These are phyloP conservation scores for Chrysogorgia sp. DNA, from an alignment of 92 coral and sea anemone species.

Conservation along the genomic window DNA sequence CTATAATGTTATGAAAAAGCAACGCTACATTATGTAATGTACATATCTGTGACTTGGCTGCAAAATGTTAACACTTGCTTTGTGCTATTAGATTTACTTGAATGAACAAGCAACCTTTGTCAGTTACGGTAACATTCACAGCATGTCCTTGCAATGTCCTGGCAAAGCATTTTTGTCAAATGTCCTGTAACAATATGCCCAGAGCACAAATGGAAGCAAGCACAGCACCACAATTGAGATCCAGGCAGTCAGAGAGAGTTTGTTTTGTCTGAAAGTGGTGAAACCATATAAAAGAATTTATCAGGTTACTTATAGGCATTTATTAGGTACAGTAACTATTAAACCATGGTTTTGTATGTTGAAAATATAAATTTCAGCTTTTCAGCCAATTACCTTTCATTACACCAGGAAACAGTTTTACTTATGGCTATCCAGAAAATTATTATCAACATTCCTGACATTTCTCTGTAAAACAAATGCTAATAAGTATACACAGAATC, in stretches of 20 bases:
- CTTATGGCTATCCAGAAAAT: conserved; percentile 26
- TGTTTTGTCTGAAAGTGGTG: conserved; percentile 7
- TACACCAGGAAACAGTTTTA: conserved; percentile 27
- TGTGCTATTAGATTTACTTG: too few relatives aligned
- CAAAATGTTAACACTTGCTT: too few relatives aligned
- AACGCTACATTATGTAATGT: too few relatives aligned
- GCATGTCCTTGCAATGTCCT: conserved; percentile 43
- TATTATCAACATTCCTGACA: conserved; percentile 28
- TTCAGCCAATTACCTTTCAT: conserved; percentile 9
- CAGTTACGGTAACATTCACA: background rate
- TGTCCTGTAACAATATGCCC: conserved; percentile 45
- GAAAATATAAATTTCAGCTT: too few relatives aligned
- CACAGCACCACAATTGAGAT: conserved; percentile 16
- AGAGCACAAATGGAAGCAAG: conserved; percentile 21
- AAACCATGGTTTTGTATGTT: too few relatives aligned
- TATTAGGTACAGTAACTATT: background rate
- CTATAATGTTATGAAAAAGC: too few relatives aligned
- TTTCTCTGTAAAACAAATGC: conserved; percentile 18
- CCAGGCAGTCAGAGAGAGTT: conserved; percentile 13
- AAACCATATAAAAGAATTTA: background rate
- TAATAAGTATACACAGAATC: background rate
- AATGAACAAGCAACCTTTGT: too few relatives aligned
- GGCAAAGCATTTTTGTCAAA: conserved; percentile 18
- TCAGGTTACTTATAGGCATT: background rate
- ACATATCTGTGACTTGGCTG: too few relatives aligned